Evolutionary conservation across 2,113 vertebrate species (phyloP), one percentile per base, ranked within the genome.

Genomic region (Poeciliopsis prolifica): DNA sequence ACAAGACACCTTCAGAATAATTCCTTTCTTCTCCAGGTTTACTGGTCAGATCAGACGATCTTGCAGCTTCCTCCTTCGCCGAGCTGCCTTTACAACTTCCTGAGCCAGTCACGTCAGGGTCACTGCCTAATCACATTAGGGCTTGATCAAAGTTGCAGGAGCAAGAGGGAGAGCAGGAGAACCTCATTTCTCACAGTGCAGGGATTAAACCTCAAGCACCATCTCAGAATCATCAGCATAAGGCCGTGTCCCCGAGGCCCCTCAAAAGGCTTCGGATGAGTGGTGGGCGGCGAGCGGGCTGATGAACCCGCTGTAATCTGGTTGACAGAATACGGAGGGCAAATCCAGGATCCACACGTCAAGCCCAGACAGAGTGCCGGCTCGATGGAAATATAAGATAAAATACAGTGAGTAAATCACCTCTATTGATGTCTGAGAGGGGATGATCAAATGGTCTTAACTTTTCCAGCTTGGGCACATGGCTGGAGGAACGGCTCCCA

Each of bases 1-100:
- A 85, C 91, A 85, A 91, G 91, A 92, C 90, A 91, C 89, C 89
- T 89, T 90, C 87, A 80, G 93, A 94, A 94, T 93, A 93, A 92
- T 91, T 88, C 78, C 58, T 89, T 90, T 90, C 86, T 93, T 91
- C 86, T 80, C 75, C 9, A n/a, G 72, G 85, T 88, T 92, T 91
- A 87, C 84, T 87, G 87, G 88, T 90, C 87, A 88, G 89, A 94
- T 91, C 89, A 91, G 77, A 89, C 62, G 19, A 44, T 30, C 48
- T 5, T 10, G 67, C 28, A 14, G 30, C 10, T 4, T 61, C 11
- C 64, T 37, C 61, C 37, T 31, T 72, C 61, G 64, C 12, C 1
- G 7, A 4, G 64, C 70, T 81, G 66, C 74, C 89, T 90, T 92
- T 89, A 86, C 89, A 91, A 91, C 85, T 92, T 92, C 81, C 85